These are phyloP conservation scores for Dicyrtoma fusca DNA, from an alignment of 2,888 invertebrate genomes.

Conservation along the genomic window DNA sequence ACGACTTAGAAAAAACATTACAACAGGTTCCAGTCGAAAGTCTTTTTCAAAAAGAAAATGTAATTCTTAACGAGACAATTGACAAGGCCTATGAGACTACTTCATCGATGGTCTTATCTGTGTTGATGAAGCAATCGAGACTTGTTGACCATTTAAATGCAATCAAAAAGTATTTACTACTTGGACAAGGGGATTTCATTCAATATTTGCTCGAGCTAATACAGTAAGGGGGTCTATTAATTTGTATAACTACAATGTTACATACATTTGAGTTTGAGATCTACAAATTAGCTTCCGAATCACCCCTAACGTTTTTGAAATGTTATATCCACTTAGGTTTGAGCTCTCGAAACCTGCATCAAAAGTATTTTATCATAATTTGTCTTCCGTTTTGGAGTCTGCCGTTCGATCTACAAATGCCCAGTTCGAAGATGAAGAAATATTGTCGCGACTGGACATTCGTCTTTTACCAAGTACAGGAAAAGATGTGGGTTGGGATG, in stretches of 20 bases:
- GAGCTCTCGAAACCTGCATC: conserved; percentile 86
- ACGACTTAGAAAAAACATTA: conserved; percentile 54
- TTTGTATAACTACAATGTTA: not conserved
- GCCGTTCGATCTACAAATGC: conserved; percentile 90
- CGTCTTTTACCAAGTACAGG: conserved; percentile 68
- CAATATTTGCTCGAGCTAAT: conserved; percentile 88
- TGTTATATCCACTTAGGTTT: conserved; percentile 68
- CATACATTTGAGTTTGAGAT: not conserved
- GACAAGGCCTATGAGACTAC: conserved; percentile 84
- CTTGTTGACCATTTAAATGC: conserved; percentile 89
- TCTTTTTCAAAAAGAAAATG: conserved; percentile 71
- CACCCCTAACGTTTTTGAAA: no score
- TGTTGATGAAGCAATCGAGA: conserved; percentile 83
- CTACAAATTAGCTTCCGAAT: not conserved
- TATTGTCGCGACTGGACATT: conserved; percentile 84
- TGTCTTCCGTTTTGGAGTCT: conserved; percentile 80
- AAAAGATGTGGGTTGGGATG: conserved; percentile 87
- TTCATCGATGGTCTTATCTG: conserved; percentile 80
- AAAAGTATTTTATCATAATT: conserved; percentile 83
- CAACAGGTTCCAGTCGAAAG: conserved; percentile 64
- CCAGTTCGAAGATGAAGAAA: conserved; percentile 89
- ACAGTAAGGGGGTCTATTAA: conserved; percentile 67
- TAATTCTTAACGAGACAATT: conserved; percentile 78
- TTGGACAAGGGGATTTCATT: conserved; percentile 96
- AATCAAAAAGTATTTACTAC: conserved; percentile 83